A percentile compares a stretch with the other conserved stretches of the same genome.
These are phyloP conservation scores for Borostomias antarcticus DNA, from an alignment of 2,797 vertebrate species.

Conservation along the genomic window DNA sequence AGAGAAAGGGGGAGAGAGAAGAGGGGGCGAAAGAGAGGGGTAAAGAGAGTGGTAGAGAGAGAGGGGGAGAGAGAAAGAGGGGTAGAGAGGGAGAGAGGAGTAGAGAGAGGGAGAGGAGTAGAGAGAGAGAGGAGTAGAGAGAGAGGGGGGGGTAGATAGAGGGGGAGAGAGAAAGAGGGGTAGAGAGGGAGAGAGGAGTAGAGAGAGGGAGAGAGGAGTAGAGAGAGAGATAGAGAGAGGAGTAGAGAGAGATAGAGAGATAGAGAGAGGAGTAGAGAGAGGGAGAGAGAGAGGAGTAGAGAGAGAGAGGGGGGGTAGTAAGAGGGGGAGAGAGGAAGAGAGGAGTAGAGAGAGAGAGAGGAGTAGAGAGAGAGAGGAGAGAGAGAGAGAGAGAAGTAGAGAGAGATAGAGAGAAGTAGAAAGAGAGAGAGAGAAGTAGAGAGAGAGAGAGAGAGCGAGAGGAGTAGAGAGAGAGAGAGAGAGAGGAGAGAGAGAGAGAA, in stretches of 20 bases:
- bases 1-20: background rate
- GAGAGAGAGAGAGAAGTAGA: background rate
- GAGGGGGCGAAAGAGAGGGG: no score
- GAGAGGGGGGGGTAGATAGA: background rate
- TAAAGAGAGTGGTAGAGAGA: background rate
- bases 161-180: background rate
- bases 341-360: background rate
- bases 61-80: constrained; percentile 15
- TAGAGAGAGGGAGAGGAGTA: no score
- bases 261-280: background rate
- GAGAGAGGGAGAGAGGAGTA: no score
- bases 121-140: background rate
- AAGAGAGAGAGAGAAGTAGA: constrained; percentile 26
- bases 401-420: constrained; percentile 4
- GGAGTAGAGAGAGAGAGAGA: background rate
- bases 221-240: constrained; percentile 22
- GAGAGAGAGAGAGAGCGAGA: constrained; percentile 9
- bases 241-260: constrained; percentile 22
- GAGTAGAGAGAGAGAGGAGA: background rate
- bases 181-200: no score
- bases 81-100: constrained; percentile 26
- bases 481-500: background rate
- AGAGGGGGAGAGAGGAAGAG: constrained; percentile 26
- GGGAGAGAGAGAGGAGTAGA: background rate
- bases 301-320: constrained; percentile 18